These are phyloP conservation scores for Pegea sp. DNA, from an alignment of 23 tunicate species.

Conservation along the genomic window DNA sequence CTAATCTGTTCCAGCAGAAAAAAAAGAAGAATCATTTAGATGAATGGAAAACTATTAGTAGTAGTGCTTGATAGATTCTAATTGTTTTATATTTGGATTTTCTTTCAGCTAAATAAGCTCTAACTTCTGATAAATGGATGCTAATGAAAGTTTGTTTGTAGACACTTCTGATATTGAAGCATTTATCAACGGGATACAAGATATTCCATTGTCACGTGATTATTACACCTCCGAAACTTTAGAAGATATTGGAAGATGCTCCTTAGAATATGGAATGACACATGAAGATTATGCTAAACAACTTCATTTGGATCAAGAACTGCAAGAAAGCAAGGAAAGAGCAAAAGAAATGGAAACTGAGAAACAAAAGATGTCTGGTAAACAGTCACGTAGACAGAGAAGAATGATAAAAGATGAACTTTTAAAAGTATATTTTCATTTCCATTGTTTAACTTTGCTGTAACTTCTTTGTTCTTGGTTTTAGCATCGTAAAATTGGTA, in stretches of 20 bases:
- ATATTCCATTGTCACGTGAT: constrained; percentile 36
- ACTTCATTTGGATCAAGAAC: constrained; percentile 23
- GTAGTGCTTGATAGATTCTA: too few relatives aligned
- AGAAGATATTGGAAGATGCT: constrained; percentile 13
- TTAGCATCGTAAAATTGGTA: constrained; percentile 59
- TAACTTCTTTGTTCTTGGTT: background rate
- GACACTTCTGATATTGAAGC: constrained; percentile 10
- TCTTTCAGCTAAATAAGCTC: constrained; percentile 14
- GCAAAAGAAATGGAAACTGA: constrained; percentile 53
- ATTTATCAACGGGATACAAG: constrained; percentile 53
- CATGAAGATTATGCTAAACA: constrained; percentile 24
- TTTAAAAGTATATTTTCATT: constrained; percentile 17
- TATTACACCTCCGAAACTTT: constrained; percentile 15
- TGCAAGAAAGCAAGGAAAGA: constrained; percentile 20
- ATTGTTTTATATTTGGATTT: too few relatives aligned
- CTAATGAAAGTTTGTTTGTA: background rate
- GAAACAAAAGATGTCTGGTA: constrained; percentile 70
- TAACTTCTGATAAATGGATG: background rate
- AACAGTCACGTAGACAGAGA: constrained; percentile 67
- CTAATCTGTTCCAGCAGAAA: too few relatives aligned
- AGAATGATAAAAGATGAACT: constrained; percentile 42
- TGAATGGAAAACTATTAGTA: too few relatives aligned
- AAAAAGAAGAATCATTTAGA: too few relatives aligned
- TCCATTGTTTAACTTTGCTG: background rate
- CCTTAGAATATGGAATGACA: constrained; percentile 27